Percentiles rank a stretch among this genome's conserved stretches.
Conservation (phyloP, 2,888 invertebrate genomes). For the Acleris emargana region DNA sequence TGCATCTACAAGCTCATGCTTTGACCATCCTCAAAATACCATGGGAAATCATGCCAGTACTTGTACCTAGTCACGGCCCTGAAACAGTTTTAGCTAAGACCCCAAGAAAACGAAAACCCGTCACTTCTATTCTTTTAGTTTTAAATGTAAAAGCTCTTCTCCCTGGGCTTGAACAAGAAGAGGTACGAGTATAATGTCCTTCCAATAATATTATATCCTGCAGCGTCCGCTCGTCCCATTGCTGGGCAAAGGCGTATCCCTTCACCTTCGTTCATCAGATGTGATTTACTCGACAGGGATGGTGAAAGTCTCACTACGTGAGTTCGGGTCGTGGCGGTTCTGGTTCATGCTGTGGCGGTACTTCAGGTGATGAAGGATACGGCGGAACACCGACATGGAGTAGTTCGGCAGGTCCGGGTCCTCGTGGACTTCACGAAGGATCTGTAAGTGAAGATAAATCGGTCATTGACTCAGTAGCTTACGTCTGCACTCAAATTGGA, state of each 20-base stretch:
- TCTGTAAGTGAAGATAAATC: background rate
- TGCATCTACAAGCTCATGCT: too few species aligned
- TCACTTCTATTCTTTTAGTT: background rate
- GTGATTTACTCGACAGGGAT: slow-evolving; percentile 17
- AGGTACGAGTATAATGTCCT: background rate
- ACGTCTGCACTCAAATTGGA: too few species aligned
- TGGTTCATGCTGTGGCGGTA: slow-evolving; percentile 3
- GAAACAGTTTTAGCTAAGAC: background rate
- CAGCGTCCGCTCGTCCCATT: slow-evolving; percentile 24
- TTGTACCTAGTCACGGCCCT: too few species aligned
- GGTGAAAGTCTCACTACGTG: slow-evolving; percentile 13
- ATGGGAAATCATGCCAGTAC: too few species aligned
- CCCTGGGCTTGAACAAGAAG: background rate
- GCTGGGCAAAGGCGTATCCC: slow-evolving; percentile 7
- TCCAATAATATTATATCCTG: slow-evolving; percentile 8
- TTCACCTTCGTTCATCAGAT: background rate
- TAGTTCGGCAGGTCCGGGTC: slow-evolving; percentile 9
- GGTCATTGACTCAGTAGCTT: too few species aligned
- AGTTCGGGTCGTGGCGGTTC: background rate
- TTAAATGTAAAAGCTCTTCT: slow-evolving; percentile 18
- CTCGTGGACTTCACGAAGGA: slow-evolving; percentile 11
- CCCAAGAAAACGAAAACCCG: background rate
- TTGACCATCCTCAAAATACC: too few species aligned
- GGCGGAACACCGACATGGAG: slow-evolving; percentile 4
- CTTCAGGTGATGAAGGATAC: slow-evolving; percentile 3